Evolutionary conservation across 2,113 vertebrate genomes (phyloP), one percentile per base, ranked within the genome.

Genomic region (Apus apus): DNA sequence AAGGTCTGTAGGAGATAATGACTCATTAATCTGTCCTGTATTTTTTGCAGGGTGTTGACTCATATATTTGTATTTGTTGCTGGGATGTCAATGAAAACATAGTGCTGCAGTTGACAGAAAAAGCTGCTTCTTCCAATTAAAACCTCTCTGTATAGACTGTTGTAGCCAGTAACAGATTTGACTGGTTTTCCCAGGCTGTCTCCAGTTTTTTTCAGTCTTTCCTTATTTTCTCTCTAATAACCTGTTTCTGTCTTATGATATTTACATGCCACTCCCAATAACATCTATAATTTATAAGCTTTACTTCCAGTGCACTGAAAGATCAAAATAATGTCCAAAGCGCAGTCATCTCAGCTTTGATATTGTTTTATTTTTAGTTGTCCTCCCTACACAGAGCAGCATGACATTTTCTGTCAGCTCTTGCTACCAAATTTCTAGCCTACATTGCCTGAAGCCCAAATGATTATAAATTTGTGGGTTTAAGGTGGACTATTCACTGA

Each of bases 331-430:
- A 85, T 45, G 76, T 95, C 93, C 93, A 81, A 91, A 90, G 88
- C 1, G 19, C 76, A 94, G 73, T 85, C 85, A 56, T 89, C 74
- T 84, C 65, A 62, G 88, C 85, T 93, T 94, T 91, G 89, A 75
- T 93, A 81, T 73, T 68, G 50, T 65, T 96, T 93, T 96, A 95
- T 96, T 97, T 96, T 95, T 85, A 94, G 92, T 90, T 95, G 92
- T 77, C 66, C 53, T 96, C 79, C 73, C 62, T 87, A 54, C 57
- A 56, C 29, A 84, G 88, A 78, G 30, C 45, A 90, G 76, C 74
- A 68, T 65, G 70, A 93, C 58, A 22, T 93, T 85, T 96, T 82
- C 94, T 87, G 73, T 87, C 88, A 92, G 67, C 46, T 85, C 46
- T 88, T 68, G 66, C 86, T 77, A 89, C 54, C 66, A 34, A 34